Conservation (phyloP, 2,888 invertebrate species). For the Cordilura impudica region DNA sequence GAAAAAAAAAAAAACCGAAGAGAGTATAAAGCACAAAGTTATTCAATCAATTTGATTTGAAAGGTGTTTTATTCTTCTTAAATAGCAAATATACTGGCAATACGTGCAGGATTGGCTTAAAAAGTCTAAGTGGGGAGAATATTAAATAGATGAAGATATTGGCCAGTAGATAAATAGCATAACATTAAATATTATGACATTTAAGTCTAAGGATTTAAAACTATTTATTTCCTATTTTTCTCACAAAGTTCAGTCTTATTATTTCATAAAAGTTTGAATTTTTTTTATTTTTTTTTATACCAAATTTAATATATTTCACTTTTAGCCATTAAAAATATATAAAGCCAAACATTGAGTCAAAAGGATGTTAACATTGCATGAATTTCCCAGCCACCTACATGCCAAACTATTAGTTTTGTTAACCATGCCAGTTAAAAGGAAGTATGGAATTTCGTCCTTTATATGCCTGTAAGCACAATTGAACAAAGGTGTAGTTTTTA, state of each 20-base stretch:
- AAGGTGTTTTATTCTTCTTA: background rate
- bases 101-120: constrained; percentile 52
- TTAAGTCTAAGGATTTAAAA: background rate
- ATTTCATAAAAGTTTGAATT: background rate
- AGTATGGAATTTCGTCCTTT: background rate
- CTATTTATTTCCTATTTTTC: too few species aligned
- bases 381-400: background rate
- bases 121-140: constrained; percentile 31
- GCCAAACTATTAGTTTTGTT: background rate
- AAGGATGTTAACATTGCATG: background rate
- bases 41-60: constrained; percentile 44
- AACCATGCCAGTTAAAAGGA: background rate
- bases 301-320: background rate
- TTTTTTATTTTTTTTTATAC: background rate
- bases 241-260: background rate
- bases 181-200: too few species aligned
- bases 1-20: too few species aligned
- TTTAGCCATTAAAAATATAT: background rate
- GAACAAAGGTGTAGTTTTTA: background rate
- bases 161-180: background rate
- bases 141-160: constrained; percentile 17
- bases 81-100: background rate
- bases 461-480: background rate
- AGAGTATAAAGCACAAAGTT: constrained; percentile 29
- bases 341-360: background rate